Percentiles rank a stretch among this genome's conserved stretches.
These are phyloP conservation scores for Antechinus flavipes DNA, from an alignment of 2,113 vertebrate genomes.

Conservation along the genomic window DNA sequence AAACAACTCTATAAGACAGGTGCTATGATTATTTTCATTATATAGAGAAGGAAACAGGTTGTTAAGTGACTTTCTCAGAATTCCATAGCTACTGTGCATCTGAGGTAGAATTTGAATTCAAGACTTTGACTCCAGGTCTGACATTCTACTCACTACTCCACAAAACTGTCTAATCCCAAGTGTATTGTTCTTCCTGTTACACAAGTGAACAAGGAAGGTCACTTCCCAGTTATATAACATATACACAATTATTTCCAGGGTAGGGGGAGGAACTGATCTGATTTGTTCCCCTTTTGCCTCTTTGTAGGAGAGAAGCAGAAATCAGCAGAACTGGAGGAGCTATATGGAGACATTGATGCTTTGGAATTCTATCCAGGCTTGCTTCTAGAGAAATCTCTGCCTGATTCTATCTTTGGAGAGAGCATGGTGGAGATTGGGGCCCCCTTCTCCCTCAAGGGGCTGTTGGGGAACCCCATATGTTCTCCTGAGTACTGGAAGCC, in stretches of 20 bases:
- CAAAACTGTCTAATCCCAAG: background rate
- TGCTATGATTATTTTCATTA: background rate
- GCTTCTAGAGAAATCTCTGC: constrained; percentile 90
- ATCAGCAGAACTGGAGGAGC: constrained; percentile 88
- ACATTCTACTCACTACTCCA: background rate
- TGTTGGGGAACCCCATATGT: constrained; percentile 97
- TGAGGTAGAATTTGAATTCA: background rate
- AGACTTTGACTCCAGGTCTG: background rate
- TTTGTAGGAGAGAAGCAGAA: constrained; percentile 89
- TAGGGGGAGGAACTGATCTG: background rate
- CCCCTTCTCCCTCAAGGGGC: constrained; percentile 96
- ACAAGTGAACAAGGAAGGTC: background rate
- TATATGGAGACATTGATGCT: constrained; percentile 95
- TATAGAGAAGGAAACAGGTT: background rate
- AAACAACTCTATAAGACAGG: background rate
- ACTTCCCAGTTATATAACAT: background rate
- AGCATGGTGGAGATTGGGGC: constrained; percentile 98
- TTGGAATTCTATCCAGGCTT: constrained; percentile 93
- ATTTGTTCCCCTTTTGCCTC: background rate
- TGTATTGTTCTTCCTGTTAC: background rate
- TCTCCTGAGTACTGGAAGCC: constrained; percentile 98
- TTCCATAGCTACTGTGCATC: background rate
- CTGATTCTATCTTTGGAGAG: constrained; percentile 92
- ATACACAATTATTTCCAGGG: background rate
- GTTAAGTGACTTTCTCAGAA: background rate